phyloP scores from a whole-genome alignment of 1,140 invertebrate species.

The Frieseomelitta varia region DNA sequence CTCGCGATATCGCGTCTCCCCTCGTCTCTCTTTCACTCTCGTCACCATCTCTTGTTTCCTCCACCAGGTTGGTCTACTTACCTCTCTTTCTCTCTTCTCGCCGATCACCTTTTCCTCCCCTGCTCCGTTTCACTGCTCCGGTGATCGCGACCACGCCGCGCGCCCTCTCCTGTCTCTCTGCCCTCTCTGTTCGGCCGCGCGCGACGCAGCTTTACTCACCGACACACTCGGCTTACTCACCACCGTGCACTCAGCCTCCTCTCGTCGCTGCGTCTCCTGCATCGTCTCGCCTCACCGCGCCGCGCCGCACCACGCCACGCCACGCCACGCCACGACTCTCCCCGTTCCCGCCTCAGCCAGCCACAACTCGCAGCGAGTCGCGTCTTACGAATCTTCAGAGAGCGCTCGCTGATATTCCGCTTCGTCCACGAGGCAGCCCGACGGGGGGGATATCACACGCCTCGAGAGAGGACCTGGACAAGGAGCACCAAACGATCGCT shows the following conservation, averaged over 20 bases:
- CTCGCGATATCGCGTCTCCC: neutral
- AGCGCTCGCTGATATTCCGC: constrained; percentile 64
- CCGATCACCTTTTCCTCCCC: constrained; percentile 53
- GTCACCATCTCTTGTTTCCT: neutral
- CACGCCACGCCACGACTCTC: constrained; percentile 8
- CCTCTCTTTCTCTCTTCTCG: constrained; percentile 61
- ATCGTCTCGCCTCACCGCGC: constrained; percentile 9
- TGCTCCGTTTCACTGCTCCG: constrained; percentile 40
- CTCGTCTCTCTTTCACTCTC: neutral
- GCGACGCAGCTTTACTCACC: constrained; percentile 53
- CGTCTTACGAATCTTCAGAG: constrained; percentile 68
- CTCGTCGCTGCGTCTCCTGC: constrained; percentile 1
- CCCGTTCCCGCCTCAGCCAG: constrained; percentile 49
- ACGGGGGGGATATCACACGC: constrained; percentile 62
- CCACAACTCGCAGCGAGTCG: constrained; percentile 62
- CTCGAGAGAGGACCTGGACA: constrained; percentile 68
- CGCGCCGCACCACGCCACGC: neutral
- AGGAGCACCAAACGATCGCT: constrained; percentile 64
- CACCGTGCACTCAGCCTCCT: constrained; percentile 66
- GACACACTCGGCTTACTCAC: constrained; percentile 71
- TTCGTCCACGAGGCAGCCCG: constrained; percentile 49
- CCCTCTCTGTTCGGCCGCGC: neutral
- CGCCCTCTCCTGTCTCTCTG: neutral
- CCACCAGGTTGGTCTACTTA: constrained; percentile 26
- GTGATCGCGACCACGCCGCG: constrained; percentile 25